A percentile compares a stretch with the other conserved stretches of the same genome.
These are phyloP conservation scores for Eupithecia inturbata DNA, from an alignment of 2,888 invertebrate genomes.

Conservation along the genomic window DNA sequence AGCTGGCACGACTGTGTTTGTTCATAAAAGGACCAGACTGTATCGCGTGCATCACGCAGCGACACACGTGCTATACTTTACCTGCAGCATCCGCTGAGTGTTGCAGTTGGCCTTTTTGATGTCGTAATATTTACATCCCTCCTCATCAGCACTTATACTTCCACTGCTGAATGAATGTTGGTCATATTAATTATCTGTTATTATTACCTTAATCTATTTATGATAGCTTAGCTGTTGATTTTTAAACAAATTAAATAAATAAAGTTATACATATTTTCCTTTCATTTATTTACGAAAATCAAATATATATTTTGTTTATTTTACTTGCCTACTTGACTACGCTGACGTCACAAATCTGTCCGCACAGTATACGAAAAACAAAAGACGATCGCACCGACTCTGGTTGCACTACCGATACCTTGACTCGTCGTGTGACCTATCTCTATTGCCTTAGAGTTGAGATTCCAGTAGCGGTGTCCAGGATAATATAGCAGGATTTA, in stretches of 20 bases:
- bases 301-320: not conserved
- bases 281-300: no score
- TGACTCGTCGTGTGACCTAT: not conserved
- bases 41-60: not conserved
- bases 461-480: conserved; percentile 19
- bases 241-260: not conserved
- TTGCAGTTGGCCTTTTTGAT: not conserved
- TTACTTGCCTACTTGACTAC: not conserved
- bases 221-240: not conserved
- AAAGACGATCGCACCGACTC: not conserved
- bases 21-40: not conserved
- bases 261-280: not conserved
- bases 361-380: not conserved
- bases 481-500: conserved; percentile 79
- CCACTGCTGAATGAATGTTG: not conserved
- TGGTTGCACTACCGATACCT: not conserved
- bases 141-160: not conserved
- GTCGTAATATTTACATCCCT: not conserved
- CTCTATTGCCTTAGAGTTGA: not conserved
- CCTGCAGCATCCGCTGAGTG: not conserved
- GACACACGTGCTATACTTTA: not conserved
- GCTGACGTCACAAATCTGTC: not conserved
- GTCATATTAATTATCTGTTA: not conserved
- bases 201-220: not conserved
- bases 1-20: not conserved